Percentiles rank a stretch among this genome's conserved stretches.
Conservation (phyloP, 2,797 vertebrate genomes). For the Chiroxiphia lanceolata region DNA sequence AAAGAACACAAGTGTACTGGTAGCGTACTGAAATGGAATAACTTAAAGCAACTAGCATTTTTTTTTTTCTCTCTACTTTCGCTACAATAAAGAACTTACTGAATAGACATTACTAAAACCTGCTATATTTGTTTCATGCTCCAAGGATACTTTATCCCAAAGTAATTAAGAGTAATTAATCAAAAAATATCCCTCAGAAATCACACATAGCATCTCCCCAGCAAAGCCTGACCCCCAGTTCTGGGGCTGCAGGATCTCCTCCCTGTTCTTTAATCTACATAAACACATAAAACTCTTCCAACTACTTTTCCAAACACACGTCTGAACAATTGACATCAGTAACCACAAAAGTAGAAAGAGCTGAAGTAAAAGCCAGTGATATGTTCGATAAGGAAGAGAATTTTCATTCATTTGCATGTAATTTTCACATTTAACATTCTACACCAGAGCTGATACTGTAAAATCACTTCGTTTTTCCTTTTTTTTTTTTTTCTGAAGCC, state of each 20-base stretch:
- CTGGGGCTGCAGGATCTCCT: background rate
- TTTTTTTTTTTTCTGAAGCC: background rate
- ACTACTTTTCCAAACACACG: background rate
- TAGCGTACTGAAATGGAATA: background rate
- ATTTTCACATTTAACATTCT: background rate
- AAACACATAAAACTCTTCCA: background rate
- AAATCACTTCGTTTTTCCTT: background rate
- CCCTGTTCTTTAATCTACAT: background rate
- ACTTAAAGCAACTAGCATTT: background rate
- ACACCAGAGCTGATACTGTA: background rate
- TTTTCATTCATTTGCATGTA: background rate
- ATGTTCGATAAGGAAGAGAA: background rate
- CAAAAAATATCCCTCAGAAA: background rate
- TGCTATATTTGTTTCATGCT: background rate
- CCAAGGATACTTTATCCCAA: background rate
- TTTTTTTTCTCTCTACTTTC: background rate
- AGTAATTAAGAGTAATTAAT: background rate
- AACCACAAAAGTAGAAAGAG: background rate
- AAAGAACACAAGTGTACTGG: background rate
- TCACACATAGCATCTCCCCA: background rate
- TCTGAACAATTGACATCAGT: background rate
- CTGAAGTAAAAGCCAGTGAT: background rate
- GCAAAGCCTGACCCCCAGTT: background rate
- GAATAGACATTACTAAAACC: background rate
- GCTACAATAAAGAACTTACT: background rate